Percentiles rank a stretch among this genome's conserved stretches.
phyloP scores from a whole-genome alignment of 2,888 invertebrate genomes.

The Orthosia gothica region DNA sequence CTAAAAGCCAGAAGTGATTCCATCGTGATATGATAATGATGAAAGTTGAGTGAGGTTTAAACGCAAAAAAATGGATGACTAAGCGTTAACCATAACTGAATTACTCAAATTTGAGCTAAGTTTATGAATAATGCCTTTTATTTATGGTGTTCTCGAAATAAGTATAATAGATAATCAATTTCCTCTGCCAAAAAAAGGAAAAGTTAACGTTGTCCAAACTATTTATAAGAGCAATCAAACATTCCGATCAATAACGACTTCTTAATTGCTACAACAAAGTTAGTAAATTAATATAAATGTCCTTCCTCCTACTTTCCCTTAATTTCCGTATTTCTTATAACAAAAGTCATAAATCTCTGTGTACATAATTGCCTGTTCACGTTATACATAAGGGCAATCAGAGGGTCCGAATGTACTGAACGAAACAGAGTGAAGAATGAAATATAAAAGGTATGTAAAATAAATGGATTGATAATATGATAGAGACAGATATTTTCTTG shows the following conservation, averaged over 20 bases:
- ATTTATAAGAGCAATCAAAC: not conserved
- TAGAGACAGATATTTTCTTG: too few species aligned
- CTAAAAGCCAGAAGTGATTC: too few species aligned
- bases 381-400: not conserved
- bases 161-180: not conserved
- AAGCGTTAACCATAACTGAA: too few species aligned
- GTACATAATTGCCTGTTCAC: not conserved
- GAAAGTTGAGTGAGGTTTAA: too few species aligned
- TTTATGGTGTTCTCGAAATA: too few species aligned
- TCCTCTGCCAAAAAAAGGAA: not conserved
- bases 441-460: not conserved
- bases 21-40: too few species aligned
- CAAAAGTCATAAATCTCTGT: slow-evolving; percentile 7
- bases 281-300: slow-evolving; percentile 1
- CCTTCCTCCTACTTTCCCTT: not conserved
- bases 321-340: slow-evolving; percentile 11
- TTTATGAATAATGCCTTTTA: too few species aligned
- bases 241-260: not conserved
- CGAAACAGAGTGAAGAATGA: not conserved
- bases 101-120: too few species aligned
- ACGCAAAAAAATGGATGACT: too few species aligned
- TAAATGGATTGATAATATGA: not conserved
- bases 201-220: not conserved
- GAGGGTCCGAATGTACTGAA: not conserved
- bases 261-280: not conserved